Conservation (phyloP, 1,140 invertebrate genomes). For the Sweltsa coloradensis region DNA sequence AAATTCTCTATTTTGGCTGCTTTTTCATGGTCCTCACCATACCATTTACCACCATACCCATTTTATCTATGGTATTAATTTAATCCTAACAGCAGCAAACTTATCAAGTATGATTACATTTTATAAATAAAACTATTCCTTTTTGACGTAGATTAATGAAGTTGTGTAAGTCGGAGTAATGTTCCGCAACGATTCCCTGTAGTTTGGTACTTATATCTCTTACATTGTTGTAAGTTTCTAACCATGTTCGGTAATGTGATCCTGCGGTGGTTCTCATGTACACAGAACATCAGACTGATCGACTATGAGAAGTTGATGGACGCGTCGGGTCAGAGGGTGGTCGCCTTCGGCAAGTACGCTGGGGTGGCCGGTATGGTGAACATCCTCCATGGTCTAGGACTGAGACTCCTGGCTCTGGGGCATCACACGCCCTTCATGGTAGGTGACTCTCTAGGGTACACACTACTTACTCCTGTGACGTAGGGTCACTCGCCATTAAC, state of each 20-base stretch:
- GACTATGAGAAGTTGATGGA: conserved; percentile 97
- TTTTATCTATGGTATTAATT: too few species aligned
- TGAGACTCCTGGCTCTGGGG: conserved; percentile 86
- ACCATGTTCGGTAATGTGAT: not conserved
- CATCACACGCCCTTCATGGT: conserved; percentile 99
- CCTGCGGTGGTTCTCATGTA: conserved; percentile 14
- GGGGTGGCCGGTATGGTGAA: conserved; percentile 98
- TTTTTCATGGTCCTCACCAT: too few species aligned
- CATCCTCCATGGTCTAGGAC: conserved; percentile 81
- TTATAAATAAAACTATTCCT: too few species aligned
- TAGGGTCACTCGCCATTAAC: too few species aligned
- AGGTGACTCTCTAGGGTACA: conserved; percentile 21
- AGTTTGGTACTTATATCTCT: not conserved
- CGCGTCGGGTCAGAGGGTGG: conserved; percentile 73
- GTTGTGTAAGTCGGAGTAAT: too few species aligned
- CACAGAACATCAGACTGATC: conserved; percentile 88
- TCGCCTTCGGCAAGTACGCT: conserved; percentile 98
- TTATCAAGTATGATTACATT: too few species aligned
- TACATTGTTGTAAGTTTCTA: not conserved
- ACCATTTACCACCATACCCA: too few species aligned
- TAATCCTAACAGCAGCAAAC: too few species aligned
- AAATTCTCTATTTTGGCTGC: too few species aligned
- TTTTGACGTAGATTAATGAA: too few species aligned
- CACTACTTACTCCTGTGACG: conserved; percentile 2
- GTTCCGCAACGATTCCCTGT: too few species aligned